Conservation (phyloP, 2,113 vertebrate species). For the Tylochromis polylepis region DNA sequence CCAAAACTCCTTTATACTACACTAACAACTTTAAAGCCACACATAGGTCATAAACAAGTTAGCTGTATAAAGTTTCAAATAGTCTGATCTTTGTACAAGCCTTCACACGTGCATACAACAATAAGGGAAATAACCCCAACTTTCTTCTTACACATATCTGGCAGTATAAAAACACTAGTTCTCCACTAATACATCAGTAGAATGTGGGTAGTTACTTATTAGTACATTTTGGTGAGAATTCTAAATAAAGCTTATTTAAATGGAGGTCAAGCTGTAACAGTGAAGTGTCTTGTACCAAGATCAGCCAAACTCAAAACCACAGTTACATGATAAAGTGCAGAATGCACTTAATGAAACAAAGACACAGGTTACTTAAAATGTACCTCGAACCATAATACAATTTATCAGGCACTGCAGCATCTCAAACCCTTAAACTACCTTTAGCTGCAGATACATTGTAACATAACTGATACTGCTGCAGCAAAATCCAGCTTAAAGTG, state of each 20-base stretch:
- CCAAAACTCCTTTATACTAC: background rate
- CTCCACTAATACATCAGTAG: background rate
- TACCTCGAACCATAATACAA: background rate
- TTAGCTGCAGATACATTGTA: background rate
- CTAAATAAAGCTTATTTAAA: background rate
- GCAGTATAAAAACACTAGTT: background rate
- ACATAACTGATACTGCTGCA: background rate
- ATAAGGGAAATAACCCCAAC: background rate
- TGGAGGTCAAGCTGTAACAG: background rate
- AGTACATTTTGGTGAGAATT: background rate
- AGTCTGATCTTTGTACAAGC: background rate
- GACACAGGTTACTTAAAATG: background rate
- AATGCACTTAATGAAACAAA: background rate
- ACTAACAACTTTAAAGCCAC: background rate
- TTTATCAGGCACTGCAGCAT: background rate
- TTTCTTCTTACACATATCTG: background rate
- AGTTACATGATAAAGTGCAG: background rate
- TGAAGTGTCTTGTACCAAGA: background rate
- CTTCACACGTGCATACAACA: background rate
- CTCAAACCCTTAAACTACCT: background rate
- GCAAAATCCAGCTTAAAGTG: background rate
- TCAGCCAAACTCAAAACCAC: background rate
- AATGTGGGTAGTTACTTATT: background rate
- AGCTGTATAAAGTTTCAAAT: slow-evolving; percentile 4
- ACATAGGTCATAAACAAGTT: background rate